Evolutionary conservation across 2,888 invertebrate species (phyloP), one percentile per base, ranked within the genome.

Genomic region (Drosophila crucigera): DNA sequence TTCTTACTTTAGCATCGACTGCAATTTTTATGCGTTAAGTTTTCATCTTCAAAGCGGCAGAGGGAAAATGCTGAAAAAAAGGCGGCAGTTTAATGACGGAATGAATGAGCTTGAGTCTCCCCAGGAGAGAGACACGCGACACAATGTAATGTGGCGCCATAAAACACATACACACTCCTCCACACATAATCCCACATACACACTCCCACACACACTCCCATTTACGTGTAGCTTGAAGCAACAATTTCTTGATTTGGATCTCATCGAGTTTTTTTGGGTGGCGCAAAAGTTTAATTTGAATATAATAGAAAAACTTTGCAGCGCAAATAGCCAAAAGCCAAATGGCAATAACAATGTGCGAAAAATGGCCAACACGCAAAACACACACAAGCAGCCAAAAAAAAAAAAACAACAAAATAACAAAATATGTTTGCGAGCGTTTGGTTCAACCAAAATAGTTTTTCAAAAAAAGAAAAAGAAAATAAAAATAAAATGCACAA

Each of bases 291-390:
- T 85, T 91, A 87, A 87, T 87, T 87, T 91, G 87, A 90, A 87
- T 87, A 91, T 87, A 90, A 87, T 91, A 87, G 91, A 91, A 91
- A 87, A 87, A 87, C 89, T 87, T 76, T 80, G 65, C 65, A 60
- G 64, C 55, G 70, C 41, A 72, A 83, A 82, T 79, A 70, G 85
- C 76, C 55, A 70, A 85, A 84, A 78, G 75, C 80, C 77, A 83
- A 80, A 66, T 33, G 67, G 64, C 80, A 82, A 83, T 64, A 83
- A 73, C 78, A 78, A 77, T 68, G 71, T 65, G 82, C 62, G 30
- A 53, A 66, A 53, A 54, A 53, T 59, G 68, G 67, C 55, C 62
- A 68, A 63, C 67, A 76, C 70, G 63, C 73, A 69, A 2, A 47
- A 16, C 25, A 25, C 25, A 47, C 9, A 25, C 16, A 47, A 4